phyloP scores from a whole-genome alignment of 1,140 invertebrate genomes.

The Achatina immaculata region DNA sequence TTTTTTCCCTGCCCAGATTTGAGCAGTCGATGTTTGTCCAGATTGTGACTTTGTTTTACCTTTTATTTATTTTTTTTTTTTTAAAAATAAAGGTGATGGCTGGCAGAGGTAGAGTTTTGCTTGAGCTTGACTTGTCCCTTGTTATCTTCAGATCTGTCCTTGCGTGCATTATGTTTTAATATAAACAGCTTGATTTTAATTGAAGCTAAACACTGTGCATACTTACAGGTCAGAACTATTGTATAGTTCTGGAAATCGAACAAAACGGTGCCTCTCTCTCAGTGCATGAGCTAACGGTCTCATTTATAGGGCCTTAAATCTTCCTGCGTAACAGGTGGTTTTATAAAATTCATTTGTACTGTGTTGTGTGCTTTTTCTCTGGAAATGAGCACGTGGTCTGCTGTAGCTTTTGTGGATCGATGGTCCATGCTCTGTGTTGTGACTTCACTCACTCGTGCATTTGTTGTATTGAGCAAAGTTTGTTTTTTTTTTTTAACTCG shows the following conservation, averaged over 20 bases:
- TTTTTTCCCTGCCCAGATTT: too few species aligned
- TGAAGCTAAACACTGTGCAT: too few species aligned
- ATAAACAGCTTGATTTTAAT: too few species aligned
- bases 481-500: too few species aligned
- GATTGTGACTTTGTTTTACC: too few species aligned
- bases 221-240: slow-evolving; percentile 29
- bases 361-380: background rate
- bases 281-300: slow-evolving; percentile 18
- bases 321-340: background rate
- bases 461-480: too few species aligned
- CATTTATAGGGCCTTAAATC: background rate
- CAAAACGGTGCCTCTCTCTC: slow-evolving; percentile 28
- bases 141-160: background rate
- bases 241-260: slow-evolving; percentile 23
- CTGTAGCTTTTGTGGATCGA: background rate
- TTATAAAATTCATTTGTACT: background rate
- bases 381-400: background rate
- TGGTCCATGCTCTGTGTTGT: too few species aligned
- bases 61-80: background rate
- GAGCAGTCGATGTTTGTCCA: too few species aligned
- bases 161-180: background rate
- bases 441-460: too few species aligned
- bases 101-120: slow-evolving; percentile 6
- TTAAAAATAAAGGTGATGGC: slow-evolving; percentile 21
- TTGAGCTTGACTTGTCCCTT: background rate